Percentiles rank a stretch among this genome's conserved stretches.
Conservation (phyloP, 2,113 vertebrate genomes). For the Aegotheles bennettii region DNA sequence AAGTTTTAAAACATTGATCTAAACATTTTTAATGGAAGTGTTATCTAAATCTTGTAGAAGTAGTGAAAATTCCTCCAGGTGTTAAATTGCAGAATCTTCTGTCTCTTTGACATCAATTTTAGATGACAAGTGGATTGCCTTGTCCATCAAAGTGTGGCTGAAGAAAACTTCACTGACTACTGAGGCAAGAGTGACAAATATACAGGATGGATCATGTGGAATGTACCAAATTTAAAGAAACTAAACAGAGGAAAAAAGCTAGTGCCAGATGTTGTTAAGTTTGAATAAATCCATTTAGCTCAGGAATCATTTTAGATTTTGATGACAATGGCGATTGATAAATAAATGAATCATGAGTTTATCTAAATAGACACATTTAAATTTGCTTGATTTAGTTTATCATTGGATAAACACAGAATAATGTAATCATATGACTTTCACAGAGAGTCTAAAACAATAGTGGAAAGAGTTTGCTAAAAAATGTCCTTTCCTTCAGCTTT, state of each 20-base stretch:
- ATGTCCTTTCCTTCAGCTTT: background rate
- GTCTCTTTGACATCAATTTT: conserved; percentile 55
- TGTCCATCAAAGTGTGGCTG: conserved; percentile 58
- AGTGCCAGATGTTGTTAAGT: background rate
- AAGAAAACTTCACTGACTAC: conserved; percentile 27
- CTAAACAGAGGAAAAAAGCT: background rate
- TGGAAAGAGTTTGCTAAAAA: background rate
- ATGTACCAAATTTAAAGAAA: conserved; percentile 19
- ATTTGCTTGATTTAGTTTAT: background rate
- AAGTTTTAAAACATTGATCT: conserved; percentile 44
- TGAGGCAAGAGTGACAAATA: conserved; percentile 16
- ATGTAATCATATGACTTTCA: background rate
- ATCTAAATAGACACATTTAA: background rate
- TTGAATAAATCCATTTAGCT: background rate
- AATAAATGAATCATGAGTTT: background rate
- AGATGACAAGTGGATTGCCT: conserved; percentile 56
- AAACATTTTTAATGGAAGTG: conserved; percentile 55
- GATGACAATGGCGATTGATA: background rate
- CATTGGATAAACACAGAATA: background rate
- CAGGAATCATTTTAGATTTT: background rate
- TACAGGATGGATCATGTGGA: background rate
- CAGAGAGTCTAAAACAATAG: background rate
- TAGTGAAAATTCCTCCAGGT: conserved; percentile 63
- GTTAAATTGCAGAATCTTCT: conserved; percentile 59
- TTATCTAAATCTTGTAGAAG: conserved; percentile 66